These are phyloP conservation scores for Drosophila pseudotakahashii DNA, from an alignment of 2,888 invertebrate species.

Conservation along the genomic window DNA sequence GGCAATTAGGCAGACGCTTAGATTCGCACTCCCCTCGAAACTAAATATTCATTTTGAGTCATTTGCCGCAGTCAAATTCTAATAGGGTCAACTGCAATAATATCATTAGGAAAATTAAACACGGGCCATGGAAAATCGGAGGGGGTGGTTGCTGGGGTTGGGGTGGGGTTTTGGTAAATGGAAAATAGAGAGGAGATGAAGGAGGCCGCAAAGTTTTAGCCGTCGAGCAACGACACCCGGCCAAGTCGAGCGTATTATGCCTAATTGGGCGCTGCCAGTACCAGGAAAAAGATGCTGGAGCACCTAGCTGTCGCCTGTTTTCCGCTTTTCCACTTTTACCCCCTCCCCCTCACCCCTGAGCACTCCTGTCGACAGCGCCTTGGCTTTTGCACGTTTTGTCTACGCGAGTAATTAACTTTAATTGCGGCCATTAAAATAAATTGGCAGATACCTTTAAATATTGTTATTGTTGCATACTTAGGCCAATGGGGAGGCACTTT, in stretches of 20 bases:
- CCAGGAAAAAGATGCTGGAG: slow-evolving; percentile 42
- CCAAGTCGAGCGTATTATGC: slow-evolving; percentile 78
- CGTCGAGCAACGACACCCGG: slow-evolving; percentile 55
- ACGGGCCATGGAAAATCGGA: slow-evolving; percentile 47
- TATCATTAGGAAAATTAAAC: slow-evolving; percentile 81
- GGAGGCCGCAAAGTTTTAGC: slow-evolving; percentile 57
- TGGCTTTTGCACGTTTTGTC: slow-evolving; percentile 77
- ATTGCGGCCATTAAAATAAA: slow-evolving; percentile 83
- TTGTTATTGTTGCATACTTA: slow-evolving; percentile 81
- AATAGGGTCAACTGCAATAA: slow-evolving; percentile 81
- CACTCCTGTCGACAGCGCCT: slow-evolving; percentile 39
- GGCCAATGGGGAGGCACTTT: slow-evolving; percentile 51
- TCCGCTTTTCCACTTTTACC: slow-evolving; percentile 26
- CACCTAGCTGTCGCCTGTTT: slow-evolving; percentile 46
- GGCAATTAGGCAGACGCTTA: slow-evolving; percentile 63
- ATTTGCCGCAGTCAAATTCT: slow-evolving; percentile 74
- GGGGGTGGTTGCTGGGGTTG: no score
- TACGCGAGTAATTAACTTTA: slow-evolving; percentile 84
- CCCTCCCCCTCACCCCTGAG: neutral
- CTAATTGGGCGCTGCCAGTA: slow-evolving; percentile 76
- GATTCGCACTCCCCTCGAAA: slow-evolving; percentile 35
- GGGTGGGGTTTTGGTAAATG: neutral
- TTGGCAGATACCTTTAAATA: slow-evolving; percentile 83
- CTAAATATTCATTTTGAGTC: slow-evolving; percentile 80
- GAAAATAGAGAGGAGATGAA: slow-evolving; percentile 8